phyloP scores from a whole-genome alignment of 2,797 vertebrate genomes.

The Parambassis ranga region DNA sequence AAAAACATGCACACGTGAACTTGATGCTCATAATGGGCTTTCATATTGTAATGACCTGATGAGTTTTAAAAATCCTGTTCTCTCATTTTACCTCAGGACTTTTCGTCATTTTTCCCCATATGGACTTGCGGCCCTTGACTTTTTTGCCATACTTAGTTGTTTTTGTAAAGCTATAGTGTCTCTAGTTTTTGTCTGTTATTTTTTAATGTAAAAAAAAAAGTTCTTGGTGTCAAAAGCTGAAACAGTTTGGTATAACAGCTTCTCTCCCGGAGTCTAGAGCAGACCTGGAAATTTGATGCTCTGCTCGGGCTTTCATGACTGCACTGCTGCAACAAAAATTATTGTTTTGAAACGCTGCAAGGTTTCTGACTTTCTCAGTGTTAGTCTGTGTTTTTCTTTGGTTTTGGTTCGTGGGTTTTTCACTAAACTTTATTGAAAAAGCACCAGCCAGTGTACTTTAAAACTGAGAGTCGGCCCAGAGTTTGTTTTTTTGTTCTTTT shows the following conservation, averaged over 20 bases:
- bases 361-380: background rate
- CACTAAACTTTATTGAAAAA: too few relatives aligned
- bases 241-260: slow-evolving; percentile 4
- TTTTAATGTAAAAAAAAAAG: background rate
- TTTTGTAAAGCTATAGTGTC: slow-evolving; percentile 11
- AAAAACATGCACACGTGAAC: slow-evolving; percentile 45
- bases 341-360: background rate
- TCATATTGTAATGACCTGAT: slow-evolving; percentile 33
- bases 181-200: background rate
- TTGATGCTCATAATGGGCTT: slow-evolving; percentile 52
- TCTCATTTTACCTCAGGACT: slow-evolving; percentile 19
- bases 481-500: too few relatives aligned
- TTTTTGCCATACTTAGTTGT: background rate
- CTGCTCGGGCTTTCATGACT: background rate
- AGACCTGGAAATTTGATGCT: slow-evolving; percentile 5
- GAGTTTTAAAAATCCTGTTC: slow-evolving; percentile 52
- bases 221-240: slow-evolving; percentile 6
- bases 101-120: background rate
- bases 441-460: too few relatives aligned
- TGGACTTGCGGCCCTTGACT: background rate
- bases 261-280: slow-evolving; percentile 9
- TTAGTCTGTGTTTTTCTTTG: too few relatives aligned
- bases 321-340: slow-evolving; percentile 6
- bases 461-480: too few relatives aligned
- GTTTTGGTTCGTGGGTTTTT: too few relatives aligned